phyloP scores from a whole-genome alignment of 2,888 invertebrate genomes.

The Caenorhabditis imperialis region DNA sequence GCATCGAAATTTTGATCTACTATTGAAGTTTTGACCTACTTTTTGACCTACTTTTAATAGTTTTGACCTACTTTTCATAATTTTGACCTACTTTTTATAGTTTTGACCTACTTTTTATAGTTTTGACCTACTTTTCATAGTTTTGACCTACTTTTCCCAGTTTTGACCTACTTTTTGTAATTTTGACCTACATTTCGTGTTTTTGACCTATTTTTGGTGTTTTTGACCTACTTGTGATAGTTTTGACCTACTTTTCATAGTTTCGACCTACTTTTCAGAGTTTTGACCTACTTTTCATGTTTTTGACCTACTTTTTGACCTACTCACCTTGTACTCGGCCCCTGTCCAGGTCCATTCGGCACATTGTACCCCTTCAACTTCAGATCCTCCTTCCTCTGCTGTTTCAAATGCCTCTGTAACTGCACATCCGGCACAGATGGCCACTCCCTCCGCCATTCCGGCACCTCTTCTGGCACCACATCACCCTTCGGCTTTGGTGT shows the following conservation, averaged over 20 bases:
- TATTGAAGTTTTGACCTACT: neutral
- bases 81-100: neutral
- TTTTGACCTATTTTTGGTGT: neutral
- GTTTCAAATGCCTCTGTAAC: constrained; percentile 61
- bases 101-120: neutral
- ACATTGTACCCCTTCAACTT: constrained; percentile 29
- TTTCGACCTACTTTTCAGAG: neutral
- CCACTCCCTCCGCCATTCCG: constrained; percentile 67
- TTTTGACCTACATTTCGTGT: too few relatives aligned
- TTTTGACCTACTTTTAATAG: too few relatives aligned
- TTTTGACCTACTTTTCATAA: neutral
- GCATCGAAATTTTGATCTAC: too few relatives aligned
- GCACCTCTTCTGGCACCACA: constrained; percentile 37
- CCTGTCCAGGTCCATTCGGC: constrained; percentile 23
- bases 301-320: too few relatives aligned
- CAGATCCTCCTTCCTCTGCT: constrained; percentile 34
- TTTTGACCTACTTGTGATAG: neutral
- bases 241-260: neutral
- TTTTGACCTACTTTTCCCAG: neutral
- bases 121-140: too few relatives aligned
- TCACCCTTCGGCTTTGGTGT: constrained; percentile 50
- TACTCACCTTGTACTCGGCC: constrained; percentile 27
- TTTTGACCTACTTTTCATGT: neutral
- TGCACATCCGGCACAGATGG: constrained; percentile 63
- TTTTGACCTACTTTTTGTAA: neutral